phyloP scores from a whole-genome alignment of 1,140 invertebrate species.

The Tetranychus cinnabarinus region DNA sequence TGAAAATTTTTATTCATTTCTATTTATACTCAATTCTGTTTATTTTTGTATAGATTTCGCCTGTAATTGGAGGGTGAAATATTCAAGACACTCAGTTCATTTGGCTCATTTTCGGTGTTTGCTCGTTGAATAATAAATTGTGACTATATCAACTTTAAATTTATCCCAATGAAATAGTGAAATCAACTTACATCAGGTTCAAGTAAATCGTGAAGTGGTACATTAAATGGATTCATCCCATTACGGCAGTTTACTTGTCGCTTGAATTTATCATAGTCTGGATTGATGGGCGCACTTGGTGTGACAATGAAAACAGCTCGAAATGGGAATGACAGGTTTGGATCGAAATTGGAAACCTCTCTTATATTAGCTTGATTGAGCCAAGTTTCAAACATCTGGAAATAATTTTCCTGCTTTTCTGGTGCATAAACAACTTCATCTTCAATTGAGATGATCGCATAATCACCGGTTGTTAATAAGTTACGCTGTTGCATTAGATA shows the following conservation, averaged over 20 bases:
- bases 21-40: no score
- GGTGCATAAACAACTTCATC: conserved; percentile 59
- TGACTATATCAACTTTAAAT: no score
- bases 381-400: neutral
- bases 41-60: no score
- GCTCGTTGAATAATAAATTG: no score
- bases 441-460: conserved; percentile 60
- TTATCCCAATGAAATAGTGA: no score
- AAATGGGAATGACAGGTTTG: conserved; percentile 25
- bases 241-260: conserved; percentile 27
- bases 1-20: no score
- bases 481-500: conserved; percentile 35
- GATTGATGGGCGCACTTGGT: conserved; percentile 8
- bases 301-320: conserved; percentile 43
- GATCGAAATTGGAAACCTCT: neutral
- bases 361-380: neutral
- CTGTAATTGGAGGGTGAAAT: no score
- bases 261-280: conserved; percentile 11
- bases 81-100: no score
- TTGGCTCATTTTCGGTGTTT: no score
- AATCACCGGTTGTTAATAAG: conserved; percentile 44
- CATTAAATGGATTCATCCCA: conserved; percentile 38
- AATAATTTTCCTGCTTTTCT: conserved; percentile 16
- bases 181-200: conserved; percentile 1
- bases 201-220: conserved; percentile 41